Percentiles rank a stretch among this genome's conserved stretches.
phyloP scores from a whole-genome alignment of 2,113 vertebrate genomes.

The Rhynchomys soricoides region DNA sequence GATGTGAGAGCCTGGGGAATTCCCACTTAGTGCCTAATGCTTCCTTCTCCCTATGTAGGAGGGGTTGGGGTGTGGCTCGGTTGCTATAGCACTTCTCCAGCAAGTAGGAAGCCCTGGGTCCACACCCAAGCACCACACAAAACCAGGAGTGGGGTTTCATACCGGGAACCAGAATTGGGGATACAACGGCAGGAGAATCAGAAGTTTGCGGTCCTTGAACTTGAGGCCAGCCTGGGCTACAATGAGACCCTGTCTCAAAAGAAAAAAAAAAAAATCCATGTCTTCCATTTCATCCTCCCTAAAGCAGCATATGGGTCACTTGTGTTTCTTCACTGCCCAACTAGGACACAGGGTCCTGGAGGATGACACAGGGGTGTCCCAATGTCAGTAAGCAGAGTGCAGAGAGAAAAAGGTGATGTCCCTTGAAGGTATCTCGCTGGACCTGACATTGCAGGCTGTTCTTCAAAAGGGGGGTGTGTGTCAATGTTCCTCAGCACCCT shows the following conservation, averaged over 20 bases:
- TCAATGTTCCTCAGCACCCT: not conserved
- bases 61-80: not conserved
- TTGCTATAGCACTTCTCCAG: not conserved
- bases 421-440: not conserved
- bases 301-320: not conserved
- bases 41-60: not conserved
- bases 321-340: not conserved
- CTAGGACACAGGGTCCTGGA: not conserved
- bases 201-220: not conserved
- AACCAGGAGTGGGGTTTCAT: not conserved
- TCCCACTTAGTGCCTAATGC: not conserved
- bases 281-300: not conserved
- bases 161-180: not conserved
- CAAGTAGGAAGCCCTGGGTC: not conserved
- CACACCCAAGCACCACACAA: not conserved
- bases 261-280: not conserved
- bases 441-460: not conserved
- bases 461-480: not conserved
- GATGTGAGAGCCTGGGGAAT: not conserved
- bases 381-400: not conserved
- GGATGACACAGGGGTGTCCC: not conserved
- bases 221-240: not conserved
- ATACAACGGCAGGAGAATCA: not conserved
- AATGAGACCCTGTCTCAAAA: not conserved
- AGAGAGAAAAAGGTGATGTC: not conserved